A percentile compares a stretch with the other conserved stretches of the same genome.
These are phyloP conservation scores for Rhynchomys soricoides DNA, from an alignment of 2,113 vertebrate species.

Conservation along the genomic window DNA sequence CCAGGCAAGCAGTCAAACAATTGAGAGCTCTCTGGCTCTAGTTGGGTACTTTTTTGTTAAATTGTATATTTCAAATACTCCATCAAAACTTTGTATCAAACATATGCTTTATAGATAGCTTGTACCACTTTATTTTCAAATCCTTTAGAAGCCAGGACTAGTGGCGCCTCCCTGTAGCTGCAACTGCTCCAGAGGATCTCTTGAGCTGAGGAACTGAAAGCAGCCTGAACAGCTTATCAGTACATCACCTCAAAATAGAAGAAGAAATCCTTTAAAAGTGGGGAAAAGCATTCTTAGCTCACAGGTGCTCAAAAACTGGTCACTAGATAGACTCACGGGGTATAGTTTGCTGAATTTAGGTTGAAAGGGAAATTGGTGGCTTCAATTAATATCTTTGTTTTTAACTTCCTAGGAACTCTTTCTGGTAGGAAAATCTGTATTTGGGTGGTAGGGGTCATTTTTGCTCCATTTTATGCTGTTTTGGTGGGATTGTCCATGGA, in stretches of 20 bases:
- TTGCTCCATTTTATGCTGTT: not conserved
- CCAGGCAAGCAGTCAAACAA: not conserved
- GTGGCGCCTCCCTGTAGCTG: not conserved
- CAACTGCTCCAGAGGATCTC: not conserved
- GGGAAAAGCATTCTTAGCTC: not conserved
- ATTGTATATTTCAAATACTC: not conserved
- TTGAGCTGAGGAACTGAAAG: not conserved
- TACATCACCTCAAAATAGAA: not conserved
- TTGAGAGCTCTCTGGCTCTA: not conserved
- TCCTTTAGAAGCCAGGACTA: not conserved
- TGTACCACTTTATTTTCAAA: slow-evolving; percentile 5
- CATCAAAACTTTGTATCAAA: not conserved
- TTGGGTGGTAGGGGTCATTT: not conserved
- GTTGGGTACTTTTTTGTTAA: not conserved
- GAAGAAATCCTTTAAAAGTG: not conserved
- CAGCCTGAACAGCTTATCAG: not conserved
- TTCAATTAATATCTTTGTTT: not conserved
- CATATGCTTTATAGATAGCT: not conserved
- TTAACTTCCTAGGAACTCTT: not conserved
- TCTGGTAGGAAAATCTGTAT: not conserved
- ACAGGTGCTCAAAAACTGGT: not conserved
- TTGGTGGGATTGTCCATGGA: not conserved
- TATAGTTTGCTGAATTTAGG: not conserved
- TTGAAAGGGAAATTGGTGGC: not conserved
- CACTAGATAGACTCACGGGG: not conserved